Percentiles rank a stretch among this genome's conserved stretches.
Evolutionary conservation across 1,140 invertebrate species (phyloP).

Genomic region (Sesamia nonagrioides): DNA sequence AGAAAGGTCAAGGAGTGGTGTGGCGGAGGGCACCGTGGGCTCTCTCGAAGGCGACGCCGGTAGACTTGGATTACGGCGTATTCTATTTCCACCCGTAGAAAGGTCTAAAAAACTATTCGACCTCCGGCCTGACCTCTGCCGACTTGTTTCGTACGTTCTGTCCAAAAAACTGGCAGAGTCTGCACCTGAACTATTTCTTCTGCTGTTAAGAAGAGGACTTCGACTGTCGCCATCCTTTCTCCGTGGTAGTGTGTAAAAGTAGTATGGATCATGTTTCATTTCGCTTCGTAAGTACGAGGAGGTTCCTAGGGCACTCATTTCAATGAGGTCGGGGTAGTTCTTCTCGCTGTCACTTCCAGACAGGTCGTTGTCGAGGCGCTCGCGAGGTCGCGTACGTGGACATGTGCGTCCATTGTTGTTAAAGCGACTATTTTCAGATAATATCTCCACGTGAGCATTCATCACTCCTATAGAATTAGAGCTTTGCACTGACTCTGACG

Average conservation of each 20-base stretch:
- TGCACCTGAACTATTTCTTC: slow-evolving; percentile 83
- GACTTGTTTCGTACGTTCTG: slow-evolving; percentile 71
- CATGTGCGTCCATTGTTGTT: slow-evolving; percentile 80
- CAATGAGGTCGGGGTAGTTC: slow-evolving; percentile 91
- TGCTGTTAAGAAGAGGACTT: slow-evolving; percentile 89
- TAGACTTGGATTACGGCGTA: slow-evolving; percentile 80
- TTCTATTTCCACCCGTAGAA: slow-evolving; percentile 75
- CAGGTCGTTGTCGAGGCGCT: slow-evolving; percentile 88
- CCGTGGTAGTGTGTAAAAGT: slow-evolving; percentile 89
- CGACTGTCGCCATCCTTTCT: slow-evolving; percentile 90
- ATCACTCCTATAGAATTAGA: slow-evolving; percentile 78
- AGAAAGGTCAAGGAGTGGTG: slow-evolving; percentile 87
- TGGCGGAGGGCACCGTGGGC: slow-evolving; percentile 84
- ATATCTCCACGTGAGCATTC: slow-evolving; percentile 81
- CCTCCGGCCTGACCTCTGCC: slow-evolving; percentile 70
- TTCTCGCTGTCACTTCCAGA: slow-evolving; percentile 88
- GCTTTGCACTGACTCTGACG: slow-evolving; percentile 78
- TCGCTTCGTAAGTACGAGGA: slow-evolving; percentile 77
- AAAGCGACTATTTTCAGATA: slow-evolving; percentile 85
- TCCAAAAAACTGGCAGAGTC: slow-evolving; percentile 78
- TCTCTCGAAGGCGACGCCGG: slow-evolving; percentile 82
- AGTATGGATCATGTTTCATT: slow-evolving; percentile 78
- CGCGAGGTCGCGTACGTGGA: slow-evolving; percentile 72
- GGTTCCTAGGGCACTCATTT: slow-evolving; percentile 88
- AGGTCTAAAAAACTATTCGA: slow-evolving; percentile 89